Evolutionary conservation across 2,113 vertebrate genomes (phyloP).

Genomic region (Tychaedon coryphoeus): DNA sequence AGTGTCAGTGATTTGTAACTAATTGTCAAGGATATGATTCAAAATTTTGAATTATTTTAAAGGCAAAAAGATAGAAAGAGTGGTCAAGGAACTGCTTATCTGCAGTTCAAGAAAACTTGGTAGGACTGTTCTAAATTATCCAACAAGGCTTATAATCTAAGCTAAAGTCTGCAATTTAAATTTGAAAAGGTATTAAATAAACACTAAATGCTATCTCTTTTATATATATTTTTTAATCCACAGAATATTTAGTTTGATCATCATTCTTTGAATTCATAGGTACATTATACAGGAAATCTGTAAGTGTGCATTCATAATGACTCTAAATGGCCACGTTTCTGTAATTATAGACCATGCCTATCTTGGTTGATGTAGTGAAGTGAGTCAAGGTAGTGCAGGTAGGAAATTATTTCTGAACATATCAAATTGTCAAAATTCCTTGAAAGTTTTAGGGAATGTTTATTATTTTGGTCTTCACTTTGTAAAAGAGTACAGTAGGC

Average conservation of each 20-base stretch:
- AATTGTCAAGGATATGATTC: conserved; percentile 50
- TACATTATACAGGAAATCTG: neutral
- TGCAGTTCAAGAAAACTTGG: neutral
- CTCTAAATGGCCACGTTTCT: neutral
- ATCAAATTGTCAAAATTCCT: neutral
- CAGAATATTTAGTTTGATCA: neutral
- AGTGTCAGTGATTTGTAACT: conserved; percentile 58
- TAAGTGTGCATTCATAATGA: neutral
- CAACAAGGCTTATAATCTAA: neutral
- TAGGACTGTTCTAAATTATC: neutral
- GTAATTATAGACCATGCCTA: neutral
- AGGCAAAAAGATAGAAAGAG: neutral
- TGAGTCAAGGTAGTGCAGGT: neutral
- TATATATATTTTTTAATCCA: neutral
- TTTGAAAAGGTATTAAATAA: neutral
- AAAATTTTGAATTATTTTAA: conserved; percentile 55
- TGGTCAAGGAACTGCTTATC: conserved; percentile 33
- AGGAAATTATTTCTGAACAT: neutral
- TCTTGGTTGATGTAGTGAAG: neutral
- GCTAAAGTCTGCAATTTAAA: neutral
- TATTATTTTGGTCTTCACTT: neutral
- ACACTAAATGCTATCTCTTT: neutral
- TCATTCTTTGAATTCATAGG: neutral
- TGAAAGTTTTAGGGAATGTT: neutral
- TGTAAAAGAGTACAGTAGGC: neutral